Evolutionary conservation across 2,797 vertebrate species (phyloP).

Genomic region (Aeoliscus strigatus): DNA sequence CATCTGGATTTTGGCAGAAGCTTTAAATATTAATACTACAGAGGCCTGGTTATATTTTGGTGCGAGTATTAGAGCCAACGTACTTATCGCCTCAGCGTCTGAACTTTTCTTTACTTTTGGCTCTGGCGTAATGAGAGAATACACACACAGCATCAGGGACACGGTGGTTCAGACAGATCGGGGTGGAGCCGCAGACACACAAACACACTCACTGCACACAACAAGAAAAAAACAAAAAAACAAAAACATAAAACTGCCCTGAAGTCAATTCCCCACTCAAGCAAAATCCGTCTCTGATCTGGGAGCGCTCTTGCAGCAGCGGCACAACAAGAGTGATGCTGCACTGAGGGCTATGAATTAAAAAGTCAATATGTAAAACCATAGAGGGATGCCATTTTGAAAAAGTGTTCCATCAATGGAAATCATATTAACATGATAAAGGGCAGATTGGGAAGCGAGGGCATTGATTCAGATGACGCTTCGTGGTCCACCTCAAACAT

Average conservation of each 20-base stretch:
- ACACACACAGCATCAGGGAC: slow-evolving; percentile 24
- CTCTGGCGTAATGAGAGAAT: too few species aligned
- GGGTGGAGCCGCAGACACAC: slow-evolving; percentile 31
- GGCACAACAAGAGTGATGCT: slow-evolving; percentile 67
- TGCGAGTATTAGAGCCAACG: slow-evolving; percentile 50
- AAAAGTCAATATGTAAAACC: slow-evolving; percentile 73
- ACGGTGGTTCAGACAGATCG: slow-evolving; percentile 13
- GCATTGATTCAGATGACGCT: slow-evolving; percentile 66
- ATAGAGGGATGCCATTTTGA: slow-evolving; percentile 72
- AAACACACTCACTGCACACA: neutral
- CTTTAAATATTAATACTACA: slow-evolving; percentile 57
- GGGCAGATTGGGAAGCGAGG: slow-evolving; percentile 69
- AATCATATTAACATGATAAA: slow-evolving; percentile 82
- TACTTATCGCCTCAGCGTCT: slow-evolving; percentile 40
- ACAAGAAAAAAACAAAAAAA: too few species aligned
- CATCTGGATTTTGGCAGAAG: too few species aligned
- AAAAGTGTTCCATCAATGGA: slow-evolving; percentile 76
- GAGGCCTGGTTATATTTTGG: slow-evolving; percentile 50
- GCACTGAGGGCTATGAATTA: slow-evolving; percentile 67
- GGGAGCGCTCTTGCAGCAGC: slow-evolving; percentile 45
- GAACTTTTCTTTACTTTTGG: too few species aligned
- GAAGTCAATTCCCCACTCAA: slow-evolving; percentile 61
- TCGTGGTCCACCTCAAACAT: slow-evolving; percentile 58
- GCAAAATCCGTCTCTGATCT: slow-evolving; percentile 63
- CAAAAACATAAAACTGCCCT: slow-evolving; percentile 54